Base-by-base conservation (phyloP, 2,888 invertebrate species). In the Agrotis segetum region DNA sequence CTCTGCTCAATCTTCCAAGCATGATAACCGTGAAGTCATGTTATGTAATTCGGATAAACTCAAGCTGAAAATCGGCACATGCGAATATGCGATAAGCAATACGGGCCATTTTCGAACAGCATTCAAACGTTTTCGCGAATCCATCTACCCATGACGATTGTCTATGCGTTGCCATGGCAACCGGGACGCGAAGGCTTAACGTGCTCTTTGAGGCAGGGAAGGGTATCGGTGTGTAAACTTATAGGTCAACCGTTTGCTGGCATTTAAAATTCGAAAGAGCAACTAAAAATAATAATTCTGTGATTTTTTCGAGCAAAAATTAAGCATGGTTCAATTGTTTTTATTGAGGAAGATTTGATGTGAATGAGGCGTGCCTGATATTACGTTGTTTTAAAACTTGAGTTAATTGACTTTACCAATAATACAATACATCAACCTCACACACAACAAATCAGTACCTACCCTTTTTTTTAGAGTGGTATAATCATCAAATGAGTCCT, bases 261-360 rank as follows among this genome's bases (percentile, higher is more conserved):
- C 66, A 78, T 78, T 78, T 81, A 70, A 78, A 81, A 67, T 56
- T 70, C 50, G 29, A 70, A 81, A 81, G 78, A 78, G 81, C 78
- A 29, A 49, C 63, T 55, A 63, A 64, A 76, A 81, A 76, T 67
- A 81, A 50, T 19, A 63, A 14, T 34, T 40, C 24, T 24, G 16
- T 24, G 19, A 16, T 53, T 63, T 67, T 78, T 74, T 60, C 14
- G 4, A 72, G 11, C n/a, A 4, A 40, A 40, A 34, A 53, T 80
- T 50, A 21, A 6, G 2, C 3, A 29, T 24, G 21, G 44, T 16
- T 58, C 50, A 21, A 16, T 66, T 19, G 4, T 2, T 49, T 67
- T 62, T 56, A 34, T 34, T 34, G 34, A 7, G 6, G 6, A 34
- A 40, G 6, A n/a, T 21, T 21, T 24, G 16, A 14, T 11, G 5